phyloP scores from a whole-genome alignment of 2,888 invertebrate species.

The Altica lythri region DNA sequence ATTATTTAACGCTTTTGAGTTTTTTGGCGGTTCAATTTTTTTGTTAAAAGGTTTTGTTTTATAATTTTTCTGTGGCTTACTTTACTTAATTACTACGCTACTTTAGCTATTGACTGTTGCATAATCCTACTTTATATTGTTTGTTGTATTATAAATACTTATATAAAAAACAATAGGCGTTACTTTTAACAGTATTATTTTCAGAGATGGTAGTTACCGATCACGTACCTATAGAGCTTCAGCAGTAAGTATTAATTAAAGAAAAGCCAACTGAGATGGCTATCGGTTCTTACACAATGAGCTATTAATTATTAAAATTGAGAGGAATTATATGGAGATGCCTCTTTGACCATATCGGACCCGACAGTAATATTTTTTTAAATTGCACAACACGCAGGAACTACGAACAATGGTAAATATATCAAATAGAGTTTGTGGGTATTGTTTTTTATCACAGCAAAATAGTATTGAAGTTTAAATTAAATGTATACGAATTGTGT shows the following conservation, averaged over 20 bases:
- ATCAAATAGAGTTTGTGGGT: slow-evolving; percentile 8
- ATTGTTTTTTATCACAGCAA: neutral
- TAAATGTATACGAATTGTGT: too few species aligned
- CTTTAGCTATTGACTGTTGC: too few species aligned
- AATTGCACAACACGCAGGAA: slow-evolving; percentile 5
- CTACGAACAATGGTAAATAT: slow-evolving; percentile 18
- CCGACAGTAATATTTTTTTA: neutral
- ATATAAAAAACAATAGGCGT: too few species aligned
- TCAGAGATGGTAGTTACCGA: slow-evolving; percentile 26
- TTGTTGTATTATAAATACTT: too few species aligned
- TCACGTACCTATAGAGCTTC: slow-evolving; percentile 25
- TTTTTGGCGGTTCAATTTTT: too few species aligned
- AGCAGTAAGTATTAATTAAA: slow-evolving; percentile 40
- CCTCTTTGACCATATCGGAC: slow-evolving; percentile 24
- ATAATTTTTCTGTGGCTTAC: too few species aligned
- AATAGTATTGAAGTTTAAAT: too few species aligned
- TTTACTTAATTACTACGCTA: too few species aligned
- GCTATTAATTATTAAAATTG: slow-evolving; percentile 37
- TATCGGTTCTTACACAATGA: slow-evolving; percentile 35
- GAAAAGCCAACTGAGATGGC: slow-evolving; percentile 34
- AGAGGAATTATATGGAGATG: slow-evolving; percentile 33
- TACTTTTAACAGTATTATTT: too few species aligned
- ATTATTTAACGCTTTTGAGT: too few species aligned
- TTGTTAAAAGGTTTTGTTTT: too few species aligned
- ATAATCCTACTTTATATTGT: too few species aligned